Conservation (phyloP, 2,113 vertebrate genomes). For the Muntiacus muntjak region DNA sequence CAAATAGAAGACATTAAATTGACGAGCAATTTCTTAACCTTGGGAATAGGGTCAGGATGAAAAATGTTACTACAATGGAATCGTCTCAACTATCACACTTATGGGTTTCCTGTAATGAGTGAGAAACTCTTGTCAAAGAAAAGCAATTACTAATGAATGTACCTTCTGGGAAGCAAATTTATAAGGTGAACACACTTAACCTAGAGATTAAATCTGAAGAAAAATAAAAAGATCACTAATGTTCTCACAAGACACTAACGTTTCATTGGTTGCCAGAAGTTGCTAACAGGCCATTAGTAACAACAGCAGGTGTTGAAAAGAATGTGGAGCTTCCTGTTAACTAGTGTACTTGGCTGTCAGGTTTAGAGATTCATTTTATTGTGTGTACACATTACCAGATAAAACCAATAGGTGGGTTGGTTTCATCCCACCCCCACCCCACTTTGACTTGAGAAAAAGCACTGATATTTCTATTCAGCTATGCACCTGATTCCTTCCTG, state of each 20-base stretch:
- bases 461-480: conserved; percentile 68
- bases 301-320: conserved; percentile 16
- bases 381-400: conserved; percentile 4
- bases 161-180: conserved; percentile 53
- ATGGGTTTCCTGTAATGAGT: conserved; percentile 55
- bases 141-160: conserved; percentile 63
- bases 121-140: conserved; percentile 54
- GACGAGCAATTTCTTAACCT: conserved; percentile 20
- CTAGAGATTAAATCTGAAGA: conserved; percentile 44
- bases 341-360: neutral
- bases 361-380: conserved; percentile 40
- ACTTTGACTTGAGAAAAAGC: conserved; percentile 51
- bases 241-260: neutral
- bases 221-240: conserved; percentile 32
- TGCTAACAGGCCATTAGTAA: conserved; percentile 59
- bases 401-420: conserved; percentile 46
- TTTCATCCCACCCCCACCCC: neutral
- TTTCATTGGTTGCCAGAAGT: conserved; percentile 45
- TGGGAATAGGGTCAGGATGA: conserved; percentile 49
- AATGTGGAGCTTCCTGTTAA: conserved; percentile 32
- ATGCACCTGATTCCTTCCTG: conserved; percentile 63
- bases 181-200: conserved; percentile 61
- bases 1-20: conserved; percentile 49
- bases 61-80: conserved; percentile 51
- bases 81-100: conserved; percentile 35